A percentile compares a stretch with the other conserved stretches of the same genome.
Evolutionary conservation across 2,888 invertebrate species (phyloP).

Genomic region (Heliothis peltigera): DNA sequence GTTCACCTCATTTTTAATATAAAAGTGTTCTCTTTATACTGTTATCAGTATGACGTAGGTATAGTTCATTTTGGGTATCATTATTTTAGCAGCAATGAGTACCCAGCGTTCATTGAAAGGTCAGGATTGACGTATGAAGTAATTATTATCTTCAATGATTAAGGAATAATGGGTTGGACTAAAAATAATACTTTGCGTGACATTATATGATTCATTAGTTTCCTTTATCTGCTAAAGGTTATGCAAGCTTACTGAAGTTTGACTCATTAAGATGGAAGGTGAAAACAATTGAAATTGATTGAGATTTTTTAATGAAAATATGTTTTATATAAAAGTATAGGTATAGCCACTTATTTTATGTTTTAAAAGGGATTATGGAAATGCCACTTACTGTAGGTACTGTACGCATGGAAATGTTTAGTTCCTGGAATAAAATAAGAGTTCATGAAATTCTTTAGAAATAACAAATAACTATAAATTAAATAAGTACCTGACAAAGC

Average conservation of each 20-base stretch:
- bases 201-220: conserved; percentile 18
- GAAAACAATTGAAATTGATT: too few relatives aligned
- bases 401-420: conserved; percentile 13
- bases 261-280: neutral
- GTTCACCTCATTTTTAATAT: neutral
- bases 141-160: conserved; percentile 37
- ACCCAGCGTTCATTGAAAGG: conserved; percentile 31
- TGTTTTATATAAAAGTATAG: too few relatives aligned
- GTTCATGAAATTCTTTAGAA: neutral
- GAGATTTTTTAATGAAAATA: too few relatives aligned
- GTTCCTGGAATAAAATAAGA: neutral
- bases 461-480: conserved; percentile 3
- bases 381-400: too few relatives aligned
- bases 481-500: conserved; percentile 1
- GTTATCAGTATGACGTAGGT: conserved; percentile 33
- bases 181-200: conserved; percentile 29
- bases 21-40: neutral
- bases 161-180: conserved; percentile 19
- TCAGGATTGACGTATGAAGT: conserved; percentile 51
- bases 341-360: too few relatives aligned
- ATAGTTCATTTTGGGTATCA: conserved; percentile 31
- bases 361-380: too few relatives aligned
- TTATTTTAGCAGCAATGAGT: conserved; percentile 37
- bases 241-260: neutral
- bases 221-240: conserved; percentile 19